A percentile compares a stretch with the other conserved stretches of the same genome.
These are phyloP conservation scores for Myotis myotis DNA, from an alignment of 2,797 vertebrate species.

Conservation along the genomic window DNA sequence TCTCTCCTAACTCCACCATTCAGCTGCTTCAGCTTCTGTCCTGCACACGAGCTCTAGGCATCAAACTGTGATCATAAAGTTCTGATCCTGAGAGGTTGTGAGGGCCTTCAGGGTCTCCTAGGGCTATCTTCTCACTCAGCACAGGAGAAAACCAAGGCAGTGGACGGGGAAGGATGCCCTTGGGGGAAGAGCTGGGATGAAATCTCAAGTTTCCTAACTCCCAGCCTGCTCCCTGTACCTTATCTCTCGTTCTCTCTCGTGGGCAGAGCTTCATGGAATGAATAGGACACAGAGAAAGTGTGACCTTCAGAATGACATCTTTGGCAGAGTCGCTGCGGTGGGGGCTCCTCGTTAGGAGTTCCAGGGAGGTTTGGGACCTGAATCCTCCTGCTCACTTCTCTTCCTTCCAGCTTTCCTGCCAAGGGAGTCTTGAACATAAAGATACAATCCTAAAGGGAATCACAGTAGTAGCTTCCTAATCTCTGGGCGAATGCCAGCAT, in stretches of 20 bases:
- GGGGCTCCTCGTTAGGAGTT: neutral
- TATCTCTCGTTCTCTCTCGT: neutral
- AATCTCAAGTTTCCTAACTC: neutral
- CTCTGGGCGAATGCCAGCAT: neutral
- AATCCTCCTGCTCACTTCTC: neutral
- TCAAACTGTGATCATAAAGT: neutral
- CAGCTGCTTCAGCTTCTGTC: conserved; percentile 36
- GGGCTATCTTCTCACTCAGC: neutral
- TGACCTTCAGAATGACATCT: neutral
- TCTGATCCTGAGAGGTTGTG: neutral
- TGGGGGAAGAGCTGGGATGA: neutral
- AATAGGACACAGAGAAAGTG: neutral
- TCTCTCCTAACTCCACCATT: neutral
- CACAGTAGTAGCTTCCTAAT: neutral
- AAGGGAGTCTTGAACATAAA: neutral
- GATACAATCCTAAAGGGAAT: conserved; percentile 32
- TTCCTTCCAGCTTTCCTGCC: conserved; percentile 7
- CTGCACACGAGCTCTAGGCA: neutral
- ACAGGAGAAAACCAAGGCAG: neutral
- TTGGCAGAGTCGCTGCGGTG: neutral
- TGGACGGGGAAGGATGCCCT: neutral
- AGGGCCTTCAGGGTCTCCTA: neutral
- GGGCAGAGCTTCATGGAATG: neutral
- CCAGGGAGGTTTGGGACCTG: neutral
- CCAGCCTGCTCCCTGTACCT: neutral